Percentiles rank a stretch among this genome's conserved stretches.
phyloP scores from a whole-genome alignment of 2,888 invertebrate genomes.

The Gymnocheta viridis region DNA sequence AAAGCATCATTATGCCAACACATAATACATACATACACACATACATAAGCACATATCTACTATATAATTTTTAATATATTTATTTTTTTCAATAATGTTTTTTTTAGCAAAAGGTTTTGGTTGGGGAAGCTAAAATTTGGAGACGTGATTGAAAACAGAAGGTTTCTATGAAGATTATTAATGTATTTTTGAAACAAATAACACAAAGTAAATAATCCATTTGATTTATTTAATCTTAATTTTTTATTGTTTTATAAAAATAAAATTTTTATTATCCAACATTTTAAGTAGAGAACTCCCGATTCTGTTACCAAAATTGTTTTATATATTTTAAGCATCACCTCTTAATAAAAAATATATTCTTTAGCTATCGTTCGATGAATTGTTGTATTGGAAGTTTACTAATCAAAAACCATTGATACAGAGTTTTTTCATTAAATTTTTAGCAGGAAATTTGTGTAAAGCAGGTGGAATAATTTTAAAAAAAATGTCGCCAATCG shows the following conservation, averaged over 20 bases:
- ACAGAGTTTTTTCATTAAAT: too few relatives aligned
- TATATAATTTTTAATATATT: constrained; percentile 45
- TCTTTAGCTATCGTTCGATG: too few relatives aligned
- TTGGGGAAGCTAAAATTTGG: neutral
- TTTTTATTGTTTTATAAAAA: neutral
- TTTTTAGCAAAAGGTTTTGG: neutral
- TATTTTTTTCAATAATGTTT: neutral
- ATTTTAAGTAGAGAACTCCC: too few relatives aligned
- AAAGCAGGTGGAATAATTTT: too few relatives aligned
- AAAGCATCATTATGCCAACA: constrained; percentile 55
- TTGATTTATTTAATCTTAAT: neutral
- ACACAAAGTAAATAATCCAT: neutral
- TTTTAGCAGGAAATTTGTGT: too few relatives aligned
- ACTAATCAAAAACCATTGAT: too few relatives aligned
- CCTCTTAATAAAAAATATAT: too few relatives aligned
- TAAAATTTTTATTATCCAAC: neutral
- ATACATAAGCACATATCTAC: neutral
- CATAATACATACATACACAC: neutral
- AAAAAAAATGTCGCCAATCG: too few relatives aligned
- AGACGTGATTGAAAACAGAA: neutral
- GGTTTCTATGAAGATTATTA: constrained; percentile 18
- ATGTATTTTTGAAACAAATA: neutral
- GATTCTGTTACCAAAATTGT: too few relatives aligned
- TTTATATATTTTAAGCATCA: too few relatives aligned
- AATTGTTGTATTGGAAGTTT: too few relatives aligned